Percentiles rank a stretch among this genome's conserved stretches.
Evolutionary conservation across 2,888 invertebrate genomes (phyloP).

Genomic region (Drosophila rellima): DNA sequence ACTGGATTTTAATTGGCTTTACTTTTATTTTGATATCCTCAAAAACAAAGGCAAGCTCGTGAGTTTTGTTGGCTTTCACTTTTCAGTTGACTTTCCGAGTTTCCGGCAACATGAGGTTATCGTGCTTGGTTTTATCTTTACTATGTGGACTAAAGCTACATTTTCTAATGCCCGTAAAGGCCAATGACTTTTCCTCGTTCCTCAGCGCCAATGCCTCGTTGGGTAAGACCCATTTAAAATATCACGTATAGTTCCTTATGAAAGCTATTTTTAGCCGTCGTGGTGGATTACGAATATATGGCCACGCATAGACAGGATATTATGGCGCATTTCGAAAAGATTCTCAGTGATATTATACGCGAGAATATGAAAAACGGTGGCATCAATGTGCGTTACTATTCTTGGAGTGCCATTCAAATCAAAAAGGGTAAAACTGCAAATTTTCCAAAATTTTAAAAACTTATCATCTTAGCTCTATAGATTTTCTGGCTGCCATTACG

Average conservation of each 20-base stretch:
- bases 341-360: conserved; percentile 88
- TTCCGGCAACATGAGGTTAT: conserved; percentile 63
- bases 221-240: conserved; percentile 86
- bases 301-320: conserved; percentile 88
- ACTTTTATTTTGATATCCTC: conserved; percentile 27
- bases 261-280: conserved; percentile 87
- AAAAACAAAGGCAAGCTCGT: conserved; percentile 40
- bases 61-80: conserved; percentile 28
- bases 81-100: conserved; percentile 60
- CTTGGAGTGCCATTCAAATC: conserved; percentile 90
- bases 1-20: conserved; percentile 62
- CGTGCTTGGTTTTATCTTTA: conserved; percentile 83
- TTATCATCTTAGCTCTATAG: conserved; percentile 84
- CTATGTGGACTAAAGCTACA: conserved; percentile 86
- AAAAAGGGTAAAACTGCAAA: conserved; percentile 88
- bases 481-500: conserved; percentile 90
- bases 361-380: conserved; percentile 90
- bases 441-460: background rate
- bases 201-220: conserved; percentile 91
- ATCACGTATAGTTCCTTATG: background rate
- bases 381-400: conserved; percentile 89
- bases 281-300: conserved; percentile 90
- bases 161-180: conserved; percentile 29
- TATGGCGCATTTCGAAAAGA: conserved; percentile 87
- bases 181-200: conserved; percentile 90